Evolutionary conservation across 2,888 invertebrate genomes (phyloP).

Genomic region (Pheosia tremula): DNA sequence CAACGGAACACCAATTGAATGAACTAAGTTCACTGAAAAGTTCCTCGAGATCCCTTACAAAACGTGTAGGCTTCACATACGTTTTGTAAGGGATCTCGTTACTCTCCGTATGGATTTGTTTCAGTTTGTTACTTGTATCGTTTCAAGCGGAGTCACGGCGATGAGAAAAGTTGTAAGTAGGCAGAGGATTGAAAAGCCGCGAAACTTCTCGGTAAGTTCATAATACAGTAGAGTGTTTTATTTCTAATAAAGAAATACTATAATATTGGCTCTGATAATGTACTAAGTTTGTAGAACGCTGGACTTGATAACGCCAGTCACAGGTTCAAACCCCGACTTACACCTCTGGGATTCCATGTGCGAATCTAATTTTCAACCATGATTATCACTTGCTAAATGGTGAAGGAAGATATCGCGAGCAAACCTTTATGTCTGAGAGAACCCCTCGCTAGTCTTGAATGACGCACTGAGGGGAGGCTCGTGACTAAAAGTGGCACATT

Average conservation of each 20-base stretch:
- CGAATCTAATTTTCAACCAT: no score
- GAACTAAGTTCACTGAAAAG: slow-evolving; percentile 42
- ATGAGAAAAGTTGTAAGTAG: slow-evolving; percentile 76
- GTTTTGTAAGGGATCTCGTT: slow-evolving; percentile 47
- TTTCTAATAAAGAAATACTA: slow-evolving; percentile 14
- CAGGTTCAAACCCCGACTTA: no score
- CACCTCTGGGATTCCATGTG: no score
- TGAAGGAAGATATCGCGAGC: no score
- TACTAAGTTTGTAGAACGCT: no score
- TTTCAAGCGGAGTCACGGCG: slow-evolving; percentile 67
- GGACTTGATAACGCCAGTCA: no score
- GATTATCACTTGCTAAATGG: no score
- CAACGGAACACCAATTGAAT: slow-evolving; percentile 27
- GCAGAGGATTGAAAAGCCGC: slow-evolving; percentile 69
- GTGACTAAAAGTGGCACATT: no score
- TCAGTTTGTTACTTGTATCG: slow-evolving; percentile 66
- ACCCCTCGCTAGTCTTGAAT: no score
- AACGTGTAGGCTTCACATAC: slow-evolving; percentile 21
- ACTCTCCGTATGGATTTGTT: slow-evolving; percentile 52
- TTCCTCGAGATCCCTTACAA: slow-evolving; percentile 8
- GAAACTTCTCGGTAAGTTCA: slow-evolving; percentile 61
- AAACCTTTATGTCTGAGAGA: no score
- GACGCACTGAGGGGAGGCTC: no score
- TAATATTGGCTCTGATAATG: no score
- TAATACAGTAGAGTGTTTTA: slow-evolving; percentile 59